Conservation (phyloP, 2,888 invertebrate genomes). For the Erannis defoliaria region DNA sequence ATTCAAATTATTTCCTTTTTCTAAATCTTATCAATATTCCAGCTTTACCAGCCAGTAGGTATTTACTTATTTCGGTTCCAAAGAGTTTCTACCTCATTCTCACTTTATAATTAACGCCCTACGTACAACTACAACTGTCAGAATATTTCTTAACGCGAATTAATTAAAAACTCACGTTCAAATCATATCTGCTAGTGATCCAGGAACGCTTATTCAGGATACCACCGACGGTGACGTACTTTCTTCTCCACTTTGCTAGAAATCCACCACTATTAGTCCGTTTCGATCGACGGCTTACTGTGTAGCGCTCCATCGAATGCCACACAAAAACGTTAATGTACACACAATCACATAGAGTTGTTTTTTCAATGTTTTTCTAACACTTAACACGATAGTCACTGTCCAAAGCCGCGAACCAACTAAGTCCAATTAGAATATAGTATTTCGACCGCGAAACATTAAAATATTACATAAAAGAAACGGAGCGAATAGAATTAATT, state of each 20-base stretch:
- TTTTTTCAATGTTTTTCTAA: slow-evolving; percentile 36
- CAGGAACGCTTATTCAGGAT: slow-evolving; percentile 69
- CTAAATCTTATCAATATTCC: no score
- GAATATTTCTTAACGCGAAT: no score
- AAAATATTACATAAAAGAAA: slow-evolving; percentile 76
- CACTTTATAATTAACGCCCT: no score
- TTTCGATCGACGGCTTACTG: slow-evolving; percentile 75
- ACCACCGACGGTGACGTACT: slow-evolving; percentile 67
- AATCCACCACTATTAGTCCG: slow-evolving; percentile 72
- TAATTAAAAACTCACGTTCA: slow-evolving; percentile 71
- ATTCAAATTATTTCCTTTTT: no score
- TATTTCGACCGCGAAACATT: slow-evolving; percentile 61
- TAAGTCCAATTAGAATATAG: slow-evolving; percentile 68
- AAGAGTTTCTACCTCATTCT: no score
- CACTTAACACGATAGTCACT: slow-evolving; percentile 63
- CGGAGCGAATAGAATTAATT: slow-evolving; percentile 66
- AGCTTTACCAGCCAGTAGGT: no score
- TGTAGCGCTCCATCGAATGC: slow-evolving; percentile 69
- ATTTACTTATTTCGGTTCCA: no score
- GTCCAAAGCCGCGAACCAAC: slow-evolving; percentile 67
- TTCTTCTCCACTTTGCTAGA: slow-evolving; percentile 72
- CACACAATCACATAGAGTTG: slow-evolving; percentile 49
- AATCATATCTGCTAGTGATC: slow-evolving; percentile 76
- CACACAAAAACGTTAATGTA: slow-evolving; percentile 45
- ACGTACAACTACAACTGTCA: no score